These are phyloP conservation scores for Sorex fumeus DNA, from an alignment of 2,113 vertebrate species.

Conservation along the genomic window DNA sequence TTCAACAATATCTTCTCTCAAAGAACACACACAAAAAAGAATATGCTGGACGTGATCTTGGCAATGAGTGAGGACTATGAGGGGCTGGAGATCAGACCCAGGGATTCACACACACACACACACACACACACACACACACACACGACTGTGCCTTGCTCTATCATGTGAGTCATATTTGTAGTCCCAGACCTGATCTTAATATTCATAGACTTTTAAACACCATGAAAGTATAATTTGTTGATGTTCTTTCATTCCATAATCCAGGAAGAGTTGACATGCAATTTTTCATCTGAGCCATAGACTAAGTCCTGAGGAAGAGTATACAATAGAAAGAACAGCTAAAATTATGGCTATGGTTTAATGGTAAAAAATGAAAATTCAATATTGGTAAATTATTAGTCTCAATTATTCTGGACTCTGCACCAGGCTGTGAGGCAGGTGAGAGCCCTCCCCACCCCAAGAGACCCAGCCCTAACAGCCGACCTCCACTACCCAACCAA, in stretches of 20 bases:
- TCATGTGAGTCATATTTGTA: too few relatives aligned
- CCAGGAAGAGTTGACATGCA: not conserved
- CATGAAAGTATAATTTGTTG: slow-evolving; percentile 6
- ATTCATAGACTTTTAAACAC: not conserved
- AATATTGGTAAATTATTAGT: not conserved
- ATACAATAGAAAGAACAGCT: not conserved
- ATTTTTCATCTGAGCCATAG: not conserved
- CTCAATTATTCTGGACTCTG: too few relatives aligned
- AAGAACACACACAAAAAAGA: slow-evolving; percentile 3
- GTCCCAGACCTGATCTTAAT: not conserved
- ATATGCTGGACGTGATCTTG: not conserved
- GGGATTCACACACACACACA: too few relatives aligned
- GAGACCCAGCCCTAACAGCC: too few relatives aligned
- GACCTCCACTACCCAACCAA: too few relatives aligned
- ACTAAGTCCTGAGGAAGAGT: not conserved
- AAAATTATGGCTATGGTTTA: not conserved
- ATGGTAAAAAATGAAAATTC: not conserved
- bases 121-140: too few relatives aligned
- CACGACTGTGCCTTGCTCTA: too few relatives aligned
- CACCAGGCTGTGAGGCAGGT: too few relatives aligned
- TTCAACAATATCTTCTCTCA: not conserved
- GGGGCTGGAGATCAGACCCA: too few relatives aligned
- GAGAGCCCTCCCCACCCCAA: too few relatives aligned
- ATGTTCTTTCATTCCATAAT: not conserved
- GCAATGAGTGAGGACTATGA: too few relatives aligned